These are phyloP conservation scores for Strix occidentalis DNA, from an alignment of 2,797 vertebrate species.

Conservation along the genomic window DNA sequence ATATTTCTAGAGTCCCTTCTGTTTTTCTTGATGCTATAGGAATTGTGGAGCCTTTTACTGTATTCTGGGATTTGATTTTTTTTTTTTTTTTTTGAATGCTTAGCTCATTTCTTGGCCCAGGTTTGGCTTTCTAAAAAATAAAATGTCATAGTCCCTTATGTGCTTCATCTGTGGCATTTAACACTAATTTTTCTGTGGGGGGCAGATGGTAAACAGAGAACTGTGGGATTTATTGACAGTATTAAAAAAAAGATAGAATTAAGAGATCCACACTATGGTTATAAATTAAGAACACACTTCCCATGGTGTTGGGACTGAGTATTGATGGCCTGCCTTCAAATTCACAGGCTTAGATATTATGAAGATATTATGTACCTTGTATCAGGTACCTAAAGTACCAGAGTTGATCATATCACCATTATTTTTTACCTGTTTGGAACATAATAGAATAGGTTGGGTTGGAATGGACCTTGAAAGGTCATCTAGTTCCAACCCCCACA, in stretches of 20 bases:
- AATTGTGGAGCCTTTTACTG: background rate
- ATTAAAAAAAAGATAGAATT: background rate
- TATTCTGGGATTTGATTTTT: background rate
- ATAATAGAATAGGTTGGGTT: background rate
- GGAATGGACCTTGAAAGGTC: background rate
- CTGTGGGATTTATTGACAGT: background rate
- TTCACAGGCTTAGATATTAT: background rate
- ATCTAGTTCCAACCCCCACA: background rate
- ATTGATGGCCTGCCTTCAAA: background rate
- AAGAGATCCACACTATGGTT: background rate
- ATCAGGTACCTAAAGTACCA: background rate
- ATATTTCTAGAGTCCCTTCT: background rate
- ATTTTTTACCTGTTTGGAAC: background rate
- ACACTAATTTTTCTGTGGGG: background rate
- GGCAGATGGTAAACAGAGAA: background rate
- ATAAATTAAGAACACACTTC: background rate
- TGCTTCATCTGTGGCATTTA: background rate
- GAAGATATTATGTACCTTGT: background rate
- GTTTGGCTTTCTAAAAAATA: background rate
- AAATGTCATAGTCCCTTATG: background rate
- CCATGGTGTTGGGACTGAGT: background rate
- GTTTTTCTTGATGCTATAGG: background rate
- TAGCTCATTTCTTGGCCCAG: background rate
- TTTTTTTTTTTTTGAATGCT: background rate
- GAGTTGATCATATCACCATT: background rate